phyloP scores from a whole-genome alignment of 2,797 vertebrate species.

The Hyperoplus immaculatus region DNA sequence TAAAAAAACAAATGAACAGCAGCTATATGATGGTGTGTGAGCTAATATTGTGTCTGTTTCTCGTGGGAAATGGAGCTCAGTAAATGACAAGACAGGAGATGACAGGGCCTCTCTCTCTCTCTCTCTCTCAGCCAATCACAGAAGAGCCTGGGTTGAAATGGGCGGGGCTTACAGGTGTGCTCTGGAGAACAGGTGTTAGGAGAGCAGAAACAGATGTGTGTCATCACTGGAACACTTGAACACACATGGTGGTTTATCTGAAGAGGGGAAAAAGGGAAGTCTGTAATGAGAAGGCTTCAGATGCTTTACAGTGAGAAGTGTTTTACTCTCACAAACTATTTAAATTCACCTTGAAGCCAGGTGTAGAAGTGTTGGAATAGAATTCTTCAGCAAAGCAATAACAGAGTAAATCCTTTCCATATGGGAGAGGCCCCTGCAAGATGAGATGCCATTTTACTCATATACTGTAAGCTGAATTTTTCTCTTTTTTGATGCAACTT shows the following conservation, averaged over 20 bases:
- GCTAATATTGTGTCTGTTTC: constrained; percentile 35
- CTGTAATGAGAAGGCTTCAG: constrained; percentile 46
- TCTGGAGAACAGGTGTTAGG: constrained; percentile 74
- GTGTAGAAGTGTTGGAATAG: background rate
- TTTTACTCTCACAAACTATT: background rate
- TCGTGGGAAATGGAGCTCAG: constrained; percentile 64
- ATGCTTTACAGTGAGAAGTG: background rate
- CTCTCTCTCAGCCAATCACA: constrained; percentile 45
- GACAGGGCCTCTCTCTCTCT: constrained; percentile 48
- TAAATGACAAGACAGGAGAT: constrained; percentile 76
- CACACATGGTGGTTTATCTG: constrained; percentile 29
- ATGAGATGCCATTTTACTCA: background rate
- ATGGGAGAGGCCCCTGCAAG: background rate
- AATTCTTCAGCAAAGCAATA: background rate
- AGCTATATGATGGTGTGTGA: constrained; percentile 33
- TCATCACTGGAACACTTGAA: constrained; percentile 31
- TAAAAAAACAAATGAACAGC: background rate
- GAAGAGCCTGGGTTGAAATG: background rate
- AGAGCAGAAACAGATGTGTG: constrained; percentile 66
- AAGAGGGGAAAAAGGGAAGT: constrained; percentile 30
- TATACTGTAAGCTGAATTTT: too few species aligned
- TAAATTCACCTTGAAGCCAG: constrained; percentile 19
- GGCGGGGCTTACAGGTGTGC: constrained; percentile 67
- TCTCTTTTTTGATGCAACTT: background rate
- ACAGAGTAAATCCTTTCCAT: background rate